Evolutionary conservation across 2,113 vertebrate genomes (phyloP), one percentile per base, ranked within the genome.

Genomic region (Rhinolophus ferrumequinum): DNA sequence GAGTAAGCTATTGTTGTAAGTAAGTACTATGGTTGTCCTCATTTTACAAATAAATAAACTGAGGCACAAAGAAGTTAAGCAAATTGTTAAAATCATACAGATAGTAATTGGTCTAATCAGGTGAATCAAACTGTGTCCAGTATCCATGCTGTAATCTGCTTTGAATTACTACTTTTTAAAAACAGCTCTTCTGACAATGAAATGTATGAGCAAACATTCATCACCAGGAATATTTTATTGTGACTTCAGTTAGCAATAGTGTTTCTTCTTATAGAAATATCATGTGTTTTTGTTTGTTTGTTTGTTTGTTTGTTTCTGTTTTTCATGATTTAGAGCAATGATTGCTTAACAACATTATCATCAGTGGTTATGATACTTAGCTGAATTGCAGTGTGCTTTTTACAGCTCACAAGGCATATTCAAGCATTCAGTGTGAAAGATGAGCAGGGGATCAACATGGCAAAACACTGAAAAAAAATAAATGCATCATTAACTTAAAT

Each of bases 21-120:
- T 90, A 69, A 95, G 6, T 33, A 54, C 28, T 54, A 72, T 64
- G 1, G 1, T 66, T n/a, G 3, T 38, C 16, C 1, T 81, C 5
- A 47, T 92, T 75, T 92, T 87, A 90, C 5, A 92, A 35, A 75
- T n/a, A 35, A 72, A 41, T 4, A 96, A 82, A 94, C 13, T 50
- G 22, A 90, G 28, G 26, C 33, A 21, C 8, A 73, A 35, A 47
- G 26, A 8, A 72, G 6, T 14, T 67, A 22, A 70, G 4, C 24
- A 94, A 58, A 8, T 70, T 67, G 5, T 85, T 16, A 72, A 54
- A 35, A 66, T 21, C 22, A 67, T 6, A 44, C 6, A 80, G 28
- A 9, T 28, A 83, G 9, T 16, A 44, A 66, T 41, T 50, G 18
- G 35, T 70, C 7, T 70, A 80, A 7, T 0, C 6, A 44, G 30